These are phyloP conservation scores for Pantherophis guttatus DNA, from an alignment of 2,113 vertebrate genomes.

Conservation along the genomic window DNA sequence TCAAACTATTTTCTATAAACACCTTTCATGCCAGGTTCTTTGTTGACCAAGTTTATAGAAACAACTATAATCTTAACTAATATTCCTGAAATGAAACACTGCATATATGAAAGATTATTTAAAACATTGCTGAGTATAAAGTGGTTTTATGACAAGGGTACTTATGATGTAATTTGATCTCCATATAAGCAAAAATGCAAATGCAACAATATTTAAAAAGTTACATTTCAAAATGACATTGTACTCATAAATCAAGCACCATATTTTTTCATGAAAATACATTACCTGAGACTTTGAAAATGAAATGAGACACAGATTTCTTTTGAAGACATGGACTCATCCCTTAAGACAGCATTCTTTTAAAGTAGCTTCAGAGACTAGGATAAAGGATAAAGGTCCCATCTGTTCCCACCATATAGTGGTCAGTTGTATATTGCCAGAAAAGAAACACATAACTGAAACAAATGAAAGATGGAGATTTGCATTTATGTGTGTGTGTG, in stretches of 20 bases:
- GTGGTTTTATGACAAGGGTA: not conserved
- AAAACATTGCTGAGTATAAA: not conserved
- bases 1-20: not conserved
- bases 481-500: not conserved
- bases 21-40: not conserved
- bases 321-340: not conserved
- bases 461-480: not conserved
- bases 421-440: not conserved
- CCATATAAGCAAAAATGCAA: not conserved
- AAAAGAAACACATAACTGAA: not conserved
- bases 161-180: not conserved
- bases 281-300: not conserved
- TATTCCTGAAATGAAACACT: not conserved
- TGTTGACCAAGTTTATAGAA: not conserved
- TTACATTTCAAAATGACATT: not conserved
- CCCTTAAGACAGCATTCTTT: not conserved
- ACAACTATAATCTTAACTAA: not conserved
- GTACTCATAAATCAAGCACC: not conserved
- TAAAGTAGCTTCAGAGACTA: not conserved
- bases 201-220: not conserved
- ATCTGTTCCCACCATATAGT: not conserved
- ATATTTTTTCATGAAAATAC: not conserved
- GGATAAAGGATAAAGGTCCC: not conserved
- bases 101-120: not conserved
- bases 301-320: not conserved